These are phyloP conservation scores for Mesitornis unicolor DNA, from an alignment of 2,113 vertebrate species.

Conservation along the genomic window DNA sequence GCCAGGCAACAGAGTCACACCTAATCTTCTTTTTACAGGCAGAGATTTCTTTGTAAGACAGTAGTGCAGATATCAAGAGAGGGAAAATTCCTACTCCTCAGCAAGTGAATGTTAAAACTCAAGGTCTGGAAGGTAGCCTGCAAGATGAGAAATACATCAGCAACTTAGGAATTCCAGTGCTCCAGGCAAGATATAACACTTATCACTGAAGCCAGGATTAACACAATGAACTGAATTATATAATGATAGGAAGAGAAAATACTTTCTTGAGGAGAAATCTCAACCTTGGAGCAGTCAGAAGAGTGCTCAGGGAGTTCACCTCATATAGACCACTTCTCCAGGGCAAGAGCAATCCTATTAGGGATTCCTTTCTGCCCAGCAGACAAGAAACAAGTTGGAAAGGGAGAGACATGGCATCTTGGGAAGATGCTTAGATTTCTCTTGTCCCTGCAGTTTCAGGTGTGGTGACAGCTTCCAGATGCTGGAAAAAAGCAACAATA, in stretches of 20 bases:
- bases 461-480: not conserved
- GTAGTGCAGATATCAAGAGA: not conserved
- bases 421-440: not conserved
- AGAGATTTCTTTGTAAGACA: not conserved
- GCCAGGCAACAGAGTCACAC: not conserved
- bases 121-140: too few species aligned
- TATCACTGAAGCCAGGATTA: not conserved
- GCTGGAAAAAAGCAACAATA: not conserved
- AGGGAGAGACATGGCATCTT: not conserved
- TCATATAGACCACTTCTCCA: not conserved
- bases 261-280: not conserved
- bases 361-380: not conserved
- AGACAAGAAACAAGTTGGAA: not conserved
- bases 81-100: not conserved
- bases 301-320: not conserved
- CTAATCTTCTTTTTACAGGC: not conserved
- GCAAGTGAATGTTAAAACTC: not conserved
- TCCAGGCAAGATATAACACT: not conserved
- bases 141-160: not conserved
- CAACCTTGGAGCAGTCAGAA: not conserved
- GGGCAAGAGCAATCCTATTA: not conserved
- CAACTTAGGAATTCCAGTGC: not conserved
- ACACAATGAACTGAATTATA: not conserved
- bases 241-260: not conserved
- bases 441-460: not conserved